phyloP scores from a whole-genome alignment of 2,113 vertebrate species.

The Calypte anna region DNA sequence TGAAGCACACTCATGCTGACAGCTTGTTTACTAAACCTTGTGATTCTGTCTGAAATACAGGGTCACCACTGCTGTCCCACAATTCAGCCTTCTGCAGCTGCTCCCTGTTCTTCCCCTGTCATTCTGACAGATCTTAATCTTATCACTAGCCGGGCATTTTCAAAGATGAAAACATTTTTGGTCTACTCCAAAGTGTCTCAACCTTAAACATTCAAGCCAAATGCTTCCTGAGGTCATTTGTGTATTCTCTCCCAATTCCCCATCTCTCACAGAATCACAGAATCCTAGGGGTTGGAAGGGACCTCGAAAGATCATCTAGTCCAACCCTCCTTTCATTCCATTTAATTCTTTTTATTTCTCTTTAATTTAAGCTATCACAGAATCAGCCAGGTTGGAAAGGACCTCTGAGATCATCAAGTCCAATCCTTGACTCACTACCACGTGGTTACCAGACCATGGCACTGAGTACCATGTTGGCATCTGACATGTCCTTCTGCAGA shows the following conservation, averaged over 20 bases:
- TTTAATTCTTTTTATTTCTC: neutral
- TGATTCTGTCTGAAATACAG: neutral
- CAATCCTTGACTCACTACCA: too few species aligned
- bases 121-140: neutral
- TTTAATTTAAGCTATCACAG: too few species aligned
- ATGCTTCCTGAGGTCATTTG: fast-evolving
- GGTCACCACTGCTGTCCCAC: neutral
- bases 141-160: neutral
- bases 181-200: neutral
- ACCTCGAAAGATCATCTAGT: too few species aligned
- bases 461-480: neutral
- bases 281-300: too few species aligned
- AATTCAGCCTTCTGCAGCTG: neutral
- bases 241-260: neutral
- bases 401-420: too few species aligned
- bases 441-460: too few species aligned
- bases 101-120: neutral
- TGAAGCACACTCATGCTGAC: neutral
- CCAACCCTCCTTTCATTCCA: neutral
- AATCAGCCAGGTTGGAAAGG: too few species aligned
- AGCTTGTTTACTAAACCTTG: neutral
- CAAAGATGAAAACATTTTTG: neutral
- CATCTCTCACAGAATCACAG: too few species aligned
- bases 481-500: neutral
- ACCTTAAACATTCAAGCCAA: neutral